Evolutionary conservation across 2,797 vertebrate species (phyloP).

Genomic region (Loriculus beryllinus): DNA sequence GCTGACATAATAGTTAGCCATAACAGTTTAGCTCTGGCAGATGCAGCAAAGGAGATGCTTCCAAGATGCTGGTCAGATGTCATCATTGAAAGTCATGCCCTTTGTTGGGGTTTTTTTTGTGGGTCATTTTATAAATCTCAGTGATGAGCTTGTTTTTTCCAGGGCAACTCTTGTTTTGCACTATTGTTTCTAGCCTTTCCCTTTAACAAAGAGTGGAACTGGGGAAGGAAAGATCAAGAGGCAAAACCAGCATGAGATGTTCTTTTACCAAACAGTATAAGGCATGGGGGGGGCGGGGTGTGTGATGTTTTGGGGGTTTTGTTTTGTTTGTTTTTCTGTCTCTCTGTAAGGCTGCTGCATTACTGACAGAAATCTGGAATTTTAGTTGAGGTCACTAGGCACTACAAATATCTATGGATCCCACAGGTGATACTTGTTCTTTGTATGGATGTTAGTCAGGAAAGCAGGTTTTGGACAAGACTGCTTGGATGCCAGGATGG

Average conservation of each 20-base stretch:
- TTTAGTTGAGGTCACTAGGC: not conserved
- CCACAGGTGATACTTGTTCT: not conserved
- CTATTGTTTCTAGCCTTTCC: not conserved
- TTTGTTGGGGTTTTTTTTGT: not conserved
- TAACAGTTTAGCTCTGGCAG: not conserved
- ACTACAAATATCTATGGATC: not conserved
- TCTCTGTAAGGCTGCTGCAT: not conserved
- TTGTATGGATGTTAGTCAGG: not conserved
- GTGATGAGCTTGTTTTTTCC: not conserved
- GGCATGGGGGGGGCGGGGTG: no score
- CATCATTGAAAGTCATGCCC: not conserved
- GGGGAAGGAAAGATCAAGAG: not conserved
- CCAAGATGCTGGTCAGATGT: slow-evolving; percentile 11
- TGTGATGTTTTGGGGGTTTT: not conserved
- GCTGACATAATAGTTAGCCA: not conserved
- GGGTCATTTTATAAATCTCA: not conserved
- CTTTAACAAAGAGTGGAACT: not conserved
- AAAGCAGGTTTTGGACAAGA: not conserved
- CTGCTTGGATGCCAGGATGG: not conserved
- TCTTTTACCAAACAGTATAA: not conserved
- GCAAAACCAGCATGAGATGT: not conserved
- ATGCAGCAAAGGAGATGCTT: not conserved
- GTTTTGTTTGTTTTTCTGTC: not conserved
- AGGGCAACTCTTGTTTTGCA: not conserved
- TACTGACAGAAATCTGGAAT: not conserved